A percentile compares a stretch with the other conserved stretches of the same genome.
These are phyloP conservation scores for Pseudonaja textilis DNA, from an alignment of 2,113 vertebrate genomes.

Conservation along the genomic window DNA sequence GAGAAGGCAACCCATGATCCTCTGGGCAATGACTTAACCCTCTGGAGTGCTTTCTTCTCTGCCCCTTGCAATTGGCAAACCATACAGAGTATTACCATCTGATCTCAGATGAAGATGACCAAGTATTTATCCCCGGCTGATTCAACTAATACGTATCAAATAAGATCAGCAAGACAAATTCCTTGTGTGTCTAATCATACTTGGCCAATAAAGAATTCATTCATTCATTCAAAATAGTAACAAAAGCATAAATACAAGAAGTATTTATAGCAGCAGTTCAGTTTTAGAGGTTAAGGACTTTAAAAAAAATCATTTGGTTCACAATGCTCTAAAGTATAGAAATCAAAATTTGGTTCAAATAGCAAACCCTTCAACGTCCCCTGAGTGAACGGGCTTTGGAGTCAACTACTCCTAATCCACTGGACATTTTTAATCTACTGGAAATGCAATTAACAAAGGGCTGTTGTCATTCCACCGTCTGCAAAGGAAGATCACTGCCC, in stretches of 20 bases:
- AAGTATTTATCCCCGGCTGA: too few species aligned
- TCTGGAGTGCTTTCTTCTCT: too few species aligned
- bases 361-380: background rate
- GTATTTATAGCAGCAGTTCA: background rate
- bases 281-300: background rate
- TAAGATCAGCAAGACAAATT: background rate
- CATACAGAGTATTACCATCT: background rate
- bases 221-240: background rate
- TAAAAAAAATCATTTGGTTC: background rate
- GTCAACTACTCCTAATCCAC: background rate
- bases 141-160: background rate
- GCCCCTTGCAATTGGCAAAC: too few species aligned
- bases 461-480: background rate
- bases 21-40: too few species aligned
- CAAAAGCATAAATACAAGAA: background rate
- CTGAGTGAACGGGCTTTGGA: background rate
- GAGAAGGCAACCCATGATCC: too few species aligned
- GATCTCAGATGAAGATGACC: background rate
- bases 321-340: background rate
- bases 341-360: background rate
- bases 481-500: background rate
- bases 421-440: background rate
- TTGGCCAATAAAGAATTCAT: too few species aligned
- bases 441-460: background rate
- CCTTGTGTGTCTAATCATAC: too few species aligned